Evolutionary conservation across 2,113 vertebrate species (phyloP).

Genomic region (Mirza zaza): DNA sequence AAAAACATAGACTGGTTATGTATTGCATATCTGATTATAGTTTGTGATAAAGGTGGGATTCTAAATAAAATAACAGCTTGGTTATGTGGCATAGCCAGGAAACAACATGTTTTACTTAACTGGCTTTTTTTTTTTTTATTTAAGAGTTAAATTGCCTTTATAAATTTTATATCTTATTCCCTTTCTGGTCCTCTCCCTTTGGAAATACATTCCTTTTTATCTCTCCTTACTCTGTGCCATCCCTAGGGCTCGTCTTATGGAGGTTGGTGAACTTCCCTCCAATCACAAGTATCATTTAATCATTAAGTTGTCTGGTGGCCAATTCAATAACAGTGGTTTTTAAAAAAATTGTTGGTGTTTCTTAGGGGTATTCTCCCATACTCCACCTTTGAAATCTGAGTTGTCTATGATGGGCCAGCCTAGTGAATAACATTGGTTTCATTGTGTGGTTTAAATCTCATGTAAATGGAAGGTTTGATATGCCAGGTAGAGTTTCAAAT

Average conservation of each 20-base stretch:
- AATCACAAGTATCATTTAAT: slow-evolving; percentile 16
- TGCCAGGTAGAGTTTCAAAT: not conserved
- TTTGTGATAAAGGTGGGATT: not conserved
- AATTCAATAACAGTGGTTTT: not conserved
- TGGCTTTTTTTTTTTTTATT: not conserved
- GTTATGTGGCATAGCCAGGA: not conserved
- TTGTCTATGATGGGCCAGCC: not conserved
- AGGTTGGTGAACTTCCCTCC: not conserved
- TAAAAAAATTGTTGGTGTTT: not conserved
- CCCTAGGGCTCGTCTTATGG: not conserved
- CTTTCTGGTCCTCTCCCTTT: not conserved
- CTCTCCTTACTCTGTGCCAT: not conserved
- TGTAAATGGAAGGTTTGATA: not conserved
- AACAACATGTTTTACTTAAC: not conserved
- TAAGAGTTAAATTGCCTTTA: not conserved
- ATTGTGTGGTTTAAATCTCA: not conserved
- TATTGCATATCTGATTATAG: not conserved
- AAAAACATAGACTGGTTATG: not conserved
- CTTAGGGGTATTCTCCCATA: not conserved
- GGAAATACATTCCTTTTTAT: not conserved
- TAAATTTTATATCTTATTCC: not conserved
- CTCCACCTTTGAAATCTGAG: not conserved
- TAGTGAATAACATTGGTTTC: not conserved
- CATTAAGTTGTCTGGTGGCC: not conserved
- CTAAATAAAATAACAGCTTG: slow-evolving; percentile 5